Conservation (phyloP, 2,113 vertebrate genomes). For the Dendrocopos noguchii region DNA sequence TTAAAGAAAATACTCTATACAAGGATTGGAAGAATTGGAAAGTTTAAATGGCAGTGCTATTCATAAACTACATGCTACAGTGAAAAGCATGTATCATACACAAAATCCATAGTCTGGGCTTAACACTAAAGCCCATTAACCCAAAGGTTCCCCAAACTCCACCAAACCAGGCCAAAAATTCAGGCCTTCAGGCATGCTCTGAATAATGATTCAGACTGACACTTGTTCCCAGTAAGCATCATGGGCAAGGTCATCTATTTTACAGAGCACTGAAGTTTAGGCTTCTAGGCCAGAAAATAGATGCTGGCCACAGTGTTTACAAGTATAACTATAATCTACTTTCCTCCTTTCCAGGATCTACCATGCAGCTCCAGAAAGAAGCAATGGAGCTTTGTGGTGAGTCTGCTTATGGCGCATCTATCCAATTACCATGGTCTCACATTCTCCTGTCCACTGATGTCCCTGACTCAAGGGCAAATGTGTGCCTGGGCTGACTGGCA, state of each 20-base stretch:
- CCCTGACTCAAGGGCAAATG: accelerated
- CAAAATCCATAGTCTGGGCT: too few relatives aligned
- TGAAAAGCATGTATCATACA: too few relatives aligned
- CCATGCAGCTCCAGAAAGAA: background rate
- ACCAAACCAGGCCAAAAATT: too few relatives aligned
- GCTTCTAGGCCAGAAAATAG: background rate
- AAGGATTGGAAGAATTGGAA: too few relatives aligned
- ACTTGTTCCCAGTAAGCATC: accelerated
- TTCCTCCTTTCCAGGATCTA: background rate
- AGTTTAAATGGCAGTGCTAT: too few relatives aligned
- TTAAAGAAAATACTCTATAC: too few relatives aligned
- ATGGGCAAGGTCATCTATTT: background rate
- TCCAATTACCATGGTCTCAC: background rate
- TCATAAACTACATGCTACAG: too few relatives aligned
- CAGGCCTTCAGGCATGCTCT: background rate
- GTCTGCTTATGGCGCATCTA: accelerated
- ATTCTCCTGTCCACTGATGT: background rate
- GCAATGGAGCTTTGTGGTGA: background rate
- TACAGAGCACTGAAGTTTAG: background rate
- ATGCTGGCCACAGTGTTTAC: background rate
- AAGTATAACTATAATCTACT: accelerated
- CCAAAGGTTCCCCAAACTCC: too few relatives aligned
- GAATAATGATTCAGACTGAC: background rate
- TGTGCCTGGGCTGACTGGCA: background rate
- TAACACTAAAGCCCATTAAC: too few relatives aligned